phyloP scores from a whole-genome alignment of 2,888 invertebrate genomes.

The Lysandra coridon region DNA sequence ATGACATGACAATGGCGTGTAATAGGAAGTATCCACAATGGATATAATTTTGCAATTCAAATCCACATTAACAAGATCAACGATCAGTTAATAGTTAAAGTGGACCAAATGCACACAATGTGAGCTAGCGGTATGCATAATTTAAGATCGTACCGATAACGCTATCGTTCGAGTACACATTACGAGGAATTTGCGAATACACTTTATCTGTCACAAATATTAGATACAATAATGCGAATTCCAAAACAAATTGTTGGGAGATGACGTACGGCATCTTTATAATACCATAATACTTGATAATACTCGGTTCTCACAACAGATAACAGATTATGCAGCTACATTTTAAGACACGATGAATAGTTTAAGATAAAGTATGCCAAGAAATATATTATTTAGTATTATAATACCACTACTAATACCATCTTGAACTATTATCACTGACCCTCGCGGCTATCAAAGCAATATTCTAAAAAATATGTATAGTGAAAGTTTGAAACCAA shows the following conservation, averaged over 20 bases:
- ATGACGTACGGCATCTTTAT: conserved; percentile 1
- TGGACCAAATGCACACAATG: conserved; percentile 25
- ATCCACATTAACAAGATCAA: neutral
- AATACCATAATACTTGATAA: neutral
- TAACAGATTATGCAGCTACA: neutral
- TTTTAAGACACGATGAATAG: neutral
- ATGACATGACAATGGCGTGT: neutral
- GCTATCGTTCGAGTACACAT: conserved; percentile 25
- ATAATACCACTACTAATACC: no score
- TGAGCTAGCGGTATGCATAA: conserved; percentile 25
- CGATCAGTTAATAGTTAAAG: conserved; percentile 17
- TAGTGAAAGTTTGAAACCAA: no score
- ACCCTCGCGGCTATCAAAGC: no score
- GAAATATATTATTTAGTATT: neutral
- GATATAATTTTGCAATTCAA: conserved; percentile 14
- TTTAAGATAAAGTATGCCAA: neutral
- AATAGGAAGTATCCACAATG: neutral
- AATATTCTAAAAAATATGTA: no score
- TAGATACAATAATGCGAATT: neutral
- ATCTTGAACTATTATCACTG: no score
- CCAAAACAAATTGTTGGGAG: neutral
- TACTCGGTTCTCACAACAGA: neutral
- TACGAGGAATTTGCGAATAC: conserved; percentile 21
- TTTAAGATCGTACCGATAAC: conserved; percentile 26
- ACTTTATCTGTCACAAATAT: conserved; percentile 18